Evolutionary conservation across 53 echinoderm and acorn worm genomes (phyloP), one percentile per base, ranked within the genome.

Genomic region (Holothuria leucospilota): DNA sequence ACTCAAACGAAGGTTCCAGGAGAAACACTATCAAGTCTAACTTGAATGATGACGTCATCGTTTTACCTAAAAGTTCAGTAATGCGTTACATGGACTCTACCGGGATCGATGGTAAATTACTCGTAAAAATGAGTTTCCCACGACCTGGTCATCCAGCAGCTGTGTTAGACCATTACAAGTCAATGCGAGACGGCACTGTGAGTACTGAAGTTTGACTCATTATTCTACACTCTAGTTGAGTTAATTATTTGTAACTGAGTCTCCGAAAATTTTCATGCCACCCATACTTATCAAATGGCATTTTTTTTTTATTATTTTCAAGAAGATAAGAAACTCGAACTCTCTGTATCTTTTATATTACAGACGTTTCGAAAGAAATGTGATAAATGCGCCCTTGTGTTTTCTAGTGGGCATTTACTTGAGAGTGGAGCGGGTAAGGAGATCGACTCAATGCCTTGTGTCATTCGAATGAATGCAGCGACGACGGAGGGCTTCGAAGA

Each of bases 381-480:
- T 68, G 84, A 95, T 25, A 78, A 92, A 12, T 96, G 96, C 62
- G 96, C 96, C 24, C 86, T 94, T 5, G 86, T 96, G 42, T 92
- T 94, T 86, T 92, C 90, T 52, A 92, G 94, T 4, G 96, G 96
- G 18, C 94, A 94, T 72, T 84, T 96, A 70, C 67, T 90, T 1
- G 84, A 81, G 21, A 88, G 90, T 73, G 80, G 84, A 29, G 90
- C 92, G 5, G 96, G 96, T 13, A 65, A 66, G 65, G 92, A 92
- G 64, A 96, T 96, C 20, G 94, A 96, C 85, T 70, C 70, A 12
- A 90, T 89, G 78, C 88, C 92, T 20, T 96, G 96, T 69, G 91
- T 96, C 13, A 92, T 96, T 24, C 86, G 96, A 77, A 96, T 96
- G 96, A 96, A 96, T 73, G 86, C 90, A 41, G 92, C 96, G 2